Evolutionary conservation across 2,113 vertebrate species (phyloP), one percentile per base, ranked within the genome.

Genomic region (Glareola pratincola): DNA sequence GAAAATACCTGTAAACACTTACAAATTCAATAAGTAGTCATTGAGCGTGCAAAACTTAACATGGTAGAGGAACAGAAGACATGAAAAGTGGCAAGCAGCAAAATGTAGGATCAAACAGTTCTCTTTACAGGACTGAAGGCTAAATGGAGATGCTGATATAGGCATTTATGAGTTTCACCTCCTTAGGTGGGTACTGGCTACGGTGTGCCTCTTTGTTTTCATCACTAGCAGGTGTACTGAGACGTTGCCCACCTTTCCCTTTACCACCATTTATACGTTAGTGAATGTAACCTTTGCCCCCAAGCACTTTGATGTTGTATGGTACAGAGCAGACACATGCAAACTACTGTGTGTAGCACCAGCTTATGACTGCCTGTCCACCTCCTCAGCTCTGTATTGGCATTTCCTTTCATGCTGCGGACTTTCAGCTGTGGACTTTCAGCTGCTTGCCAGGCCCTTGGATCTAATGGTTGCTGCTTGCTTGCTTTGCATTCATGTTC

Each of bases 211-310:
- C 1, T 66, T 29, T 67, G 23, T 86, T 85, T 59, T 43, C 23
- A 21, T 68, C 23, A 2, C 39, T 27, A 19, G 29, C 37, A 68
- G 30, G 36, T 37, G 17, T 67, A 14, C 22, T 41, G 64, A 22
- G 39, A 11, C 43, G 3, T 3, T 60, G 66, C 62, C 43, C 10
- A 1, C 51, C 37, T 90, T 67, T 84, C 41, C 56, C 3, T 60
- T 78, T 59, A n/a, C 24, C 14, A 14, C 18, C 34, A 30, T 41
- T 74, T 36, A 0, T 0, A 17, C 34, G 1, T 43, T 22, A 41
- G 17, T 27, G 41, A 39, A 53, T 41, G 39, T 27, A 50, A 32
- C 23, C 27, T 60, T 43, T 51, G 36, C 45, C 15, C 41, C 53
- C 0, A 1, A 39, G 62, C 51, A 8, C 62, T 48, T 14, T 3